These are phyloP conservation scores for Paramuricea clavata DNA, from an alignment of 92 coral and sea anemone species.

Conservation along the genomic window DNA sequence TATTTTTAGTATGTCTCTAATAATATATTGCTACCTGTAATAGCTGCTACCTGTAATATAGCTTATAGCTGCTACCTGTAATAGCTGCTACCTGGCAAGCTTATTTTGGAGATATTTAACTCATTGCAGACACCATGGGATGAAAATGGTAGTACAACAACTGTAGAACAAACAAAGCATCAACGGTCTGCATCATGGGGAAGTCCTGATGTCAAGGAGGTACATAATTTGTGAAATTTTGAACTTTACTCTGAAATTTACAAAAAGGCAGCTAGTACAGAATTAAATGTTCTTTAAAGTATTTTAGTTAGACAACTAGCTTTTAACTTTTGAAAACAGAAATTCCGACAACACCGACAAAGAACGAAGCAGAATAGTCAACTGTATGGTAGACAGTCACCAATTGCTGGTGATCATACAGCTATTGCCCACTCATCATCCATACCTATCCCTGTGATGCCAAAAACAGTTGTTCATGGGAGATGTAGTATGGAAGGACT, in stretches of 20 bases:
- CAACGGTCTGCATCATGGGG: conserved; percentile 95
- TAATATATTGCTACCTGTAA: too few relatives aligned
- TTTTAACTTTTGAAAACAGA: conserved; percentile 60
- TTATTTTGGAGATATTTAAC: not conserved
- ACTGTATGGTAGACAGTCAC: conserved; percentile 89
- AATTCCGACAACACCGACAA: conserved; percentile 80
- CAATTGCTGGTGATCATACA: conserved; percentile 91
- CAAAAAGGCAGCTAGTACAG: too few relatives aligned
- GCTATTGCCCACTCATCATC: conserved; percentile 83
- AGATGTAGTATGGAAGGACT: conserved; percentile 88
- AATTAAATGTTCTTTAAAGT: not conserved
- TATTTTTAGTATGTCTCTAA: too few relatives aligned
- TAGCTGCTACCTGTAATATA: too few relatives aligned
- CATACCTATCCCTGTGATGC: conserved; percentile 86
- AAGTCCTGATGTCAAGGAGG: conserved; percentile 95
- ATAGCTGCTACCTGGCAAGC: too few relatives aligned
- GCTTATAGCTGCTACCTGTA: too few relatives aligned
- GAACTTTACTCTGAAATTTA: too few relatives aligned
- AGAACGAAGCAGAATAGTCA: conserved; percentile 91
- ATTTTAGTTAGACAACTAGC: too few relatives aligned
- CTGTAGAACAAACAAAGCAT: conserved; percentile 67
- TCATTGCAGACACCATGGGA: conserved; percentile 84
- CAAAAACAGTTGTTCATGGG: conserved; percentile 82
- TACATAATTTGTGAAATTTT: conserved; percentile 14
- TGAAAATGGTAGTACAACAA: conserved; percentile 72